Evolutionary conservation across 2,888 invertebrate species (phyloP), one percentile per base, ranked within the genome.

Genomic region (Linyphia triangularis): DNA sequence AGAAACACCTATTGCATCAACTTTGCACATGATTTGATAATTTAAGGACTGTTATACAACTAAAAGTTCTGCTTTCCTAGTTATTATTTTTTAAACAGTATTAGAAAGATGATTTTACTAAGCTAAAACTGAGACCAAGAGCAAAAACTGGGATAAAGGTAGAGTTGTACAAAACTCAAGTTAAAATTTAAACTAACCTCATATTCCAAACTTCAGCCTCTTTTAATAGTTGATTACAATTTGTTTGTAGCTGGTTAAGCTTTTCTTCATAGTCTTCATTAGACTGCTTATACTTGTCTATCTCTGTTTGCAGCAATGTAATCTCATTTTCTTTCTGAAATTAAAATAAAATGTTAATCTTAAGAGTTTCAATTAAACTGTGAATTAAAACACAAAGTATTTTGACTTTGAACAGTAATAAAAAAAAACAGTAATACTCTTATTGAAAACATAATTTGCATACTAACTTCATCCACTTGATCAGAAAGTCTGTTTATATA

Each of bases 121-220:
- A n/a, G n/a, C n/a, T n/a, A n/a, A n/a, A n/a, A n/a, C n/a, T n/a
- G n/a, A n/a, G n/a, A n/a, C n/a, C n/a, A n/a, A n/a, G n/a, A n/a
- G n/a, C n/a, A n/a, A n/a, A n/a, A n/a, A n/a, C n/a, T n/a, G n/a
- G n/a, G n/a, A n/a, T n/a, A n/a, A n/a, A n/a, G n/a, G n/a, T n/a
- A n/a, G n/a, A 13, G 40, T 37, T 37, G 5, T 37, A 37, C 10
- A 10, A 37, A 10, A 37, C 6, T 40, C 40, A 2, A 40, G 3
- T 16, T 33, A 43, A 13, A 70, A 16, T 30, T 30, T 3, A 40
- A 26, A 67, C 19, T 30, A 59, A 89, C 90, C 90, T 90, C 33
- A 84, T 40, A 78, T 91, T 88, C 91, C 91, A 91, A 9, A 90
- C 83, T 82, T 90, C 89, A 33, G 90, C 90, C 85, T 91, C 91